Percentiles rank a stretch among this genome's conserved stretches.
These are phyloP conservation scores for Hedychridium roseum DNA, from an alignment of 2,888 invertebrate species.

Conservation along the genomic window DNA sequence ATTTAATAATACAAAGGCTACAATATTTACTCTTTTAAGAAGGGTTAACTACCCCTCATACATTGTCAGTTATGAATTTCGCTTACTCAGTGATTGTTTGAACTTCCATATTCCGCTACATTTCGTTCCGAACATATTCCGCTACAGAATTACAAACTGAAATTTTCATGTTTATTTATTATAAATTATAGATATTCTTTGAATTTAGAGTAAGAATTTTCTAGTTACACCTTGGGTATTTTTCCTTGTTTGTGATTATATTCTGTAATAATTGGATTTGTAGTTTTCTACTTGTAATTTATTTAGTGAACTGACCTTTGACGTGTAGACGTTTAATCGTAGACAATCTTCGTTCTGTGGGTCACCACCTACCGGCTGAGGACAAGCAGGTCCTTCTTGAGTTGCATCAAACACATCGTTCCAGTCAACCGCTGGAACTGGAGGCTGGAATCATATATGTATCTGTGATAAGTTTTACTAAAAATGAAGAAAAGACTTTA, in stretches of 20 bases:
- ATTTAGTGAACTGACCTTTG: slow-evolving; percentile 48
- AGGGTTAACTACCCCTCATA: no score
- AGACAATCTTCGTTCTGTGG: slow-evolving; percentile 71
- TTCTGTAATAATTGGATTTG: slow-evolving; percentile 60
- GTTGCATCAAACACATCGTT: slow-evolving; percentile 66
- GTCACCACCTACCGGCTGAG: slow-evolving; percentile 57
- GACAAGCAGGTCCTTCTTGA: slow-evolving; percentile 69
- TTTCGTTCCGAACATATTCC: not conserved
- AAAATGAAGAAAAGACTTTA: not conserved
- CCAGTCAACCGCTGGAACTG: slow-evolving; percentile 66
- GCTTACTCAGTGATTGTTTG: slow-evolving; percentile 31
- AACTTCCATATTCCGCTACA: not conserved
- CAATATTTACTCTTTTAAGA: no score
- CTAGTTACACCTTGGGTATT: slow-evolving; percentile 52
- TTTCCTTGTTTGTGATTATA: slow-evolving; percentile 57
- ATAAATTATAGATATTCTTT: not conserved
- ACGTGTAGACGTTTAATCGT: slow-evolving; percentile 70
- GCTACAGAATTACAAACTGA: not conserved
- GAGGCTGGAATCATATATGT: slow-evolving; percentile 58
- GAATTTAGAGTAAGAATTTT: not conserved
- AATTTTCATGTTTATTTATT: not conserved
- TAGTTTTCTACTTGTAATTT: not conserved
- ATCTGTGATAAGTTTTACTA: not conserved
- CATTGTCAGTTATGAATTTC: slow-evolving; percentile 67
- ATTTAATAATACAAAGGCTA: no score